A percentile compares a stretch with the other conserved stretches of the same genome.
Evolutionary conservation across 35 echinoderm and acorn worm genomes (phyloP).

Genomic region (Lytechinus variegatus): DNA sequence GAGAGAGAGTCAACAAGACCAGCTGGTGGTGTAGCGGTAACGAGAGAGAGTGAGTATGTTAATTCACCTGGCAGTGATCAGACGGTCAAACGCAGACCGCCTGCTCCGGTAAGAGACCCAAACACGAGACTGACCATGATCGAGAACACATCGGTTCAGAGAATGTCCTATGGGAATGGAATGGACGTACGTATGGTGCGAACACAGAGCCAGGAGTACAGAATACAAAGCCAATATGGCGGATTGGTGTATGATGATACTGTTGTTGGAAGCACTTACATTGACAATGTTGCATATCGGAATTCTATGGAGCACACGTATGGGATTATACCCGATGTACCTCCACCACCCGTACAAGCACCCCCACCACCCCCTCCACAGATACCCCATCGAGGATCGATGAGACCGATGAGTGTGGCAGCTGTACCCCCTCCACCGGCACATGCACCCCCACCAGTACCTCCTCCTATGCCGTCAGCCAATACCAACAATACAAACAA

Average conservation of each 20-base stretch:
- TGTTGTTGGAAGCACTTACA: background rate
- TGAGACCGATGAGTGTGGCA: background rate
- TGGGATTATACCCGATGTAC: constrained; percentile 53
- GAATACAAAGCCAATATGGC: background rate
- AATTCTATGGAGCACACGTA: constrained; percentile 24
- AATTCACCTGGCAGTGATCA: background rate
- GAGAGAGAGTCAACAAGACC: constrained; percentile 12
- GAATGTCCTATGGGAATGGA: constrained; percentile 46
- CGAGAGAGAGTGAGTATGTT: background rate
- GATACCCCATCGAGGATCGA: background rate
- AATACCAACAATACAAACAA: constrained; percentile 35
- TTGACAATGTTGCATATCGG: background rate
- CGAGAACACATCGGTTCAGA: constrained; percentile 29
- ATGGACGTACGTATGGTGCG: constrained; percentile 34
- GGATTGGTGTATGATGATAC: constrained; percentile 31
- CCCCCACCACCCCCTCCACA: constrained; percentile 62
- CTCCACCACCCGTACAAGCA: constrained; percentile 57
- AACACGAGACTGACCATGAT: constrained; percentile 65
- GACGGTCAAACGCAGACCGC: constrained; percentile 56
- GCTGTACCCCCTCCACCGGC: constrained; percentile 61
- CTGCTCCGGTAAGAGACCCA: constrained; percentile 65
- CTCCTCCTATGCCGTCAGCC: background rate
- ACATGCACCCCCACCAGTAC: constrained; percentile 58
- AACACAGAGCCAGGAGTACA: constrained; percentile 37
- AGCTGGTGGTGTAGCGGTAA: background rate